Evolutionary conservation across 2,113 vertebrate genomes (phyloP).

Genomic region (Prunella himalayana): DNA sequence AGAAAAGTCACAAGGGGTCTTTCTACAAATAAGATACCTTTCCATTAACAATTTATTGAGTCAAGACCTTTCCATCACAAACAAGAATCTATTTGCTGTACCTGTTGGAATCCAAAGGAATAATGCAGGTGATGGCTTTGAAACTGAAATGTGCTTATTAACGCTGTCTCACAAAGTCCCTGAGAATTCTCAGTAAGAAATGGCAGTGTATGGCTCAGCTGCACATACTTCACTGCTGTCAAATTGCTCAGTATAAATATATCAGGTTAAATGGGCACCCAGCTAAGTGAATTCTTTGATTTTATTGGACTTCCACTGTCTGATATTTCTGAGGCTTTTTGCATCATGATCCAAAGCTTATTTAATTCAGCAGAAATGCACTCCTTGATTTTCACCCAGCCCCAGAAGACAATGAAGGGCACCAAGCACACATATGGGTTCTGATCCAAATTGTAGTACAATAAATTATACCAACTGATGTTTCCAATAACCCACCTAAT

Average conservation of each 20-base stretch:
- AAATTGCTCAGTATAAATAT: slow-evolving; percentile 56
- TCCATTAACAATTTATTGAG: slow-evolving; percentile 30
- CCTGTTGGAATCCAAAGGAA: slow-evolving; percentile 40
- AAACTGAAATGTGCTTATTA: slow-evolving; percentile 65
- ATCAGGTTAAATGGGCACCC: slow-evolving; percentile 45
- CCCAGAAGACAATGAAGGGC: neutral
- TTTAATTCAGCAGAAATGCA: neutral
- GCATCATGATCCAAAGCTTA: neutral
- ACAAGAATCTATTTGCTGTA: slow-evolving; percentile 40
- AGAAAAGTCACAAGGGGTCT: neutral
- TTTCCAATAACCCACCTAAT: neutral
- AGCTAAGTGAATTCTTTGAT: slow-evolving; percentile 42
- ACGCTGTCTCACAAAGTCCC: slow-evolving; percentile 23
- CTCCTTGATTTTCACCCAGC: neutral
- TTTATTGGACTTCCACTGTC: neutral
- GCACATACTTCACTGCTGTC: slow-evolving; percentile 39
- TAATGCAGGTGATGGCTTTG: slow-evolving; percentile 20
- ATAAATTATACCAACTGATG: neutral
- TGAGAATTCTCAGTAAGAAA: slow-evolving; percentile 27
- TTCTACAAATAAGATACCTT: slow-evolving; percentile 26
- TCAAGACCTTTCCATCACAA: slow-evolving; percentile 34
- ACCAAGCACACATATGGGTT: neutral
- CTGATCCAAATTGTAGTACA: neutral
- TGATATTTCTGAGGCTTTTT: slow-evolving; percentile 13
- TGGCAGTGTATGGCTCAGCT: slow-evolving; percentile 6